Evolutionary conservation across 2,888 invertebrate genomes (phyloP).

Genomic region (Orthosia gracilis): DNA sequence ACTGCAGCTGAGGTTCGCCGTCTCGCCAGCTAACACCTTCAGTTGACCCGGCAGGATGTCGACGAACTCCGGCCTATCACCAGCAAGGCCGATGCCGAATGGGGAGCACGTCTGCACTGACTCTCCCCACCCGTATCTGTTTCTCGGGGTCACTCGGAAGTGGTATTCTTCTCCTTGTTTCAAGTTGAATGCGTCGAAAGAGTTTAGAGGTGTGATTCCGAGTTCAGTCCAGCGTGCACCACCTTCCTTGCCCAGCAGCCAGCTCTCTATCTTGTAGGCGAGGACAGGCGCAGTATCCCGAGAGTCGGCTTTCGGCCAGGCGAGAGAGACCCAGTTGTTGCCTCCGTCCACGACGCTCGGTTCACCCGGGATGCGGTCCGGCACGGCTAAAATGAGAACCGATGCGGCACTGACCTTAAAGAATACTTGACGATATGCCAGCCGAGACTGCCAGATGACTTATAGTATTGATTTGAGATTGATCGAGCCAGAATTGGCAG

Average conservation of each 20-base stretch:
- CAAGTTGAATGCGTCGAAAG: constrained; percentile 96
- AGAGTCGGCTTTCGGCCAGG: constrained; percentile 95
- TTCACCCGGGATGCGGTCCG: constrained; percentile 94
- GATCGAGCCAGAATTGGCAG: constrained; percentile 63
- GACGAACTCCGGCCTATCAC: constrained; percentile 94
- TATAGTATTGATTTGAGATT: constrained; percentile 71
- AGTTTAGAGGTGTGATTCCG: constrained; percentile 95
- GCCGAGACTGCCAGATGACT: constrained; percentile 77
- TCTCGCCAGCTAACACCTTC: constrained; percentile 93
- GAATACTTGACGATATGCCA: constrained; percentile 84
- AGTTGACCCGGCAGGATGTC: constrained; percentile 94
- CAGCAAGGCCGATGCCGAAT: constrained; percentile 92
- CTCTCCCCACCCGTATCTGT: constrained; percentile 97
- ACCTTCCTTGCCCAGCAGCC: constrained; percentile 95
- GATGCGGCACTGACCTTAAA: constrained; percentile 83
- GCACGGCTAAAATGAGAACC: constrained; percentile 93
- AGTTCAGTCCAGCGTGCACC: constrained; percentile 96
- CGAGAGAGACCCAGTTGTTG: constrained; percentile 95
- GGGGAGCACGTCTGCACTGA: constrained; percentile 93
- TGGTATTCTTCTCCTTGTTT: constrained; percentile 95
- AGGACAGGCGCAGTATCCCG: constrained; percentile 94
- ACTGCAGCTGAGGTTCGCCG: constrained; percentile 93
- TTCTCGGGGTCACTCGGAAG: constrained; percentile 96
- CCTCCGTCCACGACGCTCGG: constrained; percentile 96
- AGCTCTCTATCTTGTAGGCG: constrained; percentile 96